Base-by-base conservation (phyloP, 2,888 invertebrate species). In the Tiliacea citrago region DNA sequence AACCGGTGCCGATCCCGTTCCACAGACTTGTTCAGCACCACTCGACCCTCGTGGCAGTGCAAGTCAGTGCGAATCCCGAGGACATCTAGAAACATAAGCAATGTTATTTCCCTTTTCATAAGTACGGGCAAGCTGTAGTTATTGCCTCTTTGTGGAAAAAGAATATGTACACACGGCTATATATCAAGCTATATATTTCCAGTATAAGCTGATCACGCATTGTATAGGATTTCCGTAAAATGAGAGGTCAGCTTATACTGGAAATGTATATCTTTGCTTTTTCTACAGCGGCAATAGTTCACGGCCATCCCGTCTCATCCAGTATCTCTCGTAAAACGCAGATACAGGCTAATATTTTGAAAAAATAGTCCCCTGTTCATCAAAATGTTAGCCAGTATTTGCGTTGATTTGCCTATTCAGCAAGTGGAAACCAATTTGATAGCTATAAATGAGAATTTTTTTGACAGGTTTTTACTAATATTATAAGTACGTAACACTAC, bases 31-130 rank as follows among this genome's bases (percentile, higher is more conserved):
- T 95, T 93, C 21, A 96, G 80, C 29, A 92, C 91, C 55, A 92
- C 92, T 78, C 91, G 93, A 16, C 94, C 92, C 8, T 77, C 67
- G 0, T 83, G 75, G 81, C 96, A 96, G 21, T 76, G 81, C 62
- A 95, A 83, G 5, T 87, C 88, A 45, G 91, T 84, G 35, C 92
- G 89, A 57, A 96, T 83, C 8, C 96, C 96, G 82, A 94, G 77
- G 8, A 92, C 86, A 89, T 95, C 96, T 96, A 88, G 80, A 86
- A 83, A 67, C 47, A 81, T 49, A 66, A 67, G 74, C 76, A 57
- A 68, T 61, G 10, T 73, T 70, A 80, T 60, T 16, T 68, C 8
- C 21, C 21, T 51, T 66, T 51, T 6, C 5, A 74, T n/a, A 24
- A 18, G 8, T 1, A 60, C 51, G 10, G 35, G 42, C 39, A 79